These are phyloP conservation scores for Lycocerus yunnanus DNA, from an alignment of 2,888 invertebrate genomes.

Conservation along the genomic window DNA sequence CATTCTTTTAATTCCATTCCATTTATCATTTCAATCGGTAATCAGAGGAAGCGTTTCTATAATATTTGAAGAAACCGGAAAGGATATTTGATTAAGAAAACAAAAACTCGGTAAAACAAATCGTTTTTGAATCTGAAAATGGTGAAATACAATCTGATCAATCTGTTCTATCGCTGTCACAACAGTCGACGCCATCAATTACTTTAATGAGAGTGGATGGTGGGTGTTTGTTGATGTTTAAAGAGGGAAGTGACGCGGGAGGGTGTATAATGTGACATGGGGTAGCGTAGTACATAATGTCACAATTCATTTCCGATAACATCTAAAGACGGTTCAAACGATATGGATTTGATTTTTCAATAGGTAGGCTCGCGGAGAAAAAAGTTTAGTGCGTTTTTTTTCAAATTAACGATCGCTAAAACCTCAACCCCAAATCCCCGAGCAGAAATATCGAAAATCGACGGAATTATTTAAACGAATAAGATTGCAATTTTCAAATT, in stretches of 20 bases:
- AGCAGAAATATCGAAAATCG: neutral
- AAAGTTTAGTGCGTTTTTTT: conserved; percentile 29
- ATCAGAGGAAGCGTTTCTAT: conserved; percentile 22
- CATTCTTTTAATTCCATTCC: neutral
- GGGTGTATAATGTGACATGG: conserved; percentile 33
- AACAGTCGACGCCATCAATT: conserved; percentile 54
- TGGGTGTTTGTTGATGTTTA: conserved; percentile 33
- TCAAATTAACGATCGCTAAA: conserved; percentile 11
- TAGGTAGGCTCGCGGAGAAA: conserved; percentile 39
- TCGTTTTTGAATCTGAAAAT: conserved; percentile 41
- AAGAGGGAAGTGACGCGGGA: conserved; percentile 33
- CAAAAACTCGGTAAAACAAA: conserved; percentile 42
- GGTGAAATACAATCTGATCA: conserved; percentile 56
- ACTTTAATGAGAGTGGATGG: conserved; percentile 54
- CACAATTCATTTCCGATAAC: conserved; percentile 54
- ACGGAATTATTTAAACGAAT: neutral
- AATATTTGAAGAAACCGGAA: conserved; percentile 25
- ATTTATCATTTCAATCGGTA: conserved; percentile 16
- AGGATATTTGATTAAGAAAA: conserved; percentile 26
- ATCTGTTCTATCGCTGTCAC: conserved; percentile 53
- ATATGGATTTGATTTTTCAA: conserved; percentile 51
- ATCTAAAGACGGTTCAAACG: conserved; percentile 46
- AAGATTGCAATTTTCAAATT: neutral
- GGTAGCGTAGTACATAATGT: conserved; percentile 44
- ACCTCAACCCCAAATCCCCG: neutral